Conservation (phyloP, 2,888 invertebrate species). For the Theretra japonica region DNA sequence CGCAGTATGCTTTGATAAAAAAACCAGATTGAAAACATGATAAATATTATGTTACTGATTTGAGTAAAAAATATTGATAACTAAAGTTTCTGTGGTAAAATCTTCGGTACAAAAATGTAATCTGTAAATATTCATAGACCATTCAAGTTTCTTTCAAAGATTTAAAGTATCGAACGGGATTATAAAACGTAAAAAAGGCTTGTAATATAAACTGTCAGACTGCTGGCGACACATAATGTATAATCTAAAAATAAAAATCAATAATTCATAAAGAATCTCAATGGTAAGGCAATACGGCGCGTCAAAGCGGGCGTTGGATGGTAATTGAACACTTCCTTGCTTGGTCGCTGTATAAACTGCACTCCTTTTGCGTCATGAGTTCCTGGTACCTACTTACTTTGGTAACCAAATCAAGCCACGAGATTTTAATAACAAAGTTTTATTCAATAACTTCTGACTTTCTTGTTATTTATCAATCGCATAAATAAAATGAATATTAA, state of each 20-base stretch:
- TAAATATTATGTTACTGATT: too few relatives aligned
- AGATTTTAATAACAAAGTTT: constrained; percentile 4
- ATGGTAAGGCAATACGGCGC: constrained; percentile 37
- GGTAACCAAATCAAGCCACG: constrained; percentile 12
- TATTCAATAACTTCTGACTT: constrained; percentile 7
- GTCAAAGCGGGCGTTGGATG: constrained; percentile 31
- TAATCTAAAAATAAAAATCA: constrained; percentile 10
- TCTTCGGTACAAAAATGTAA: too few relatives aligned
- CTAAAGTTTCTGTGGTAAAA: too few relatives aligned
- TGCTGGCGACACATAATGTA: not conserved
- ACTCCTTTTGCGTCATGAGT: constrained; percentile 37
- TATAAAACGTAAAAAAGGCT: too few relatives aligned
- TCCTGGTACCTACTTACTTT: constrained; percentile 13
- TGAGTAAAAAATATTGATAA: too few relatives aligned
- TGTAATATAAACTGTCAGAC: not conserved
- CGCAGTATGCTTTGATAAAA: too few relatives aligned
- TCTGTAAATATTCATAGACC: too few relatives aligned
- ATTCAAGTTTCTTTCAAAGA: too few relatives aligned
- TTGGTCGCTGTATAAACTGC: constrained; percentile 37
- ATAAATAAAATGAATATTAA: not conserved
- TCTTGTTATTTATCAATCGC: not conserved
- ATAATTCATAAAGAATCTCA: constrained; percentile 17
- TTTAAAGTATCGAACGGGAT: too few relatives aligned
- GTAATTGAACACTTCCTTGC: constrained; percentile 47
- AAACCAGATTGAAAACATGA: not conserved